These are phyloP conservation scores for Alexandromys oeconomus DNA, from an alignment of 2,797 vertebrate genomes.

Conservation along the genomic window DNA sequence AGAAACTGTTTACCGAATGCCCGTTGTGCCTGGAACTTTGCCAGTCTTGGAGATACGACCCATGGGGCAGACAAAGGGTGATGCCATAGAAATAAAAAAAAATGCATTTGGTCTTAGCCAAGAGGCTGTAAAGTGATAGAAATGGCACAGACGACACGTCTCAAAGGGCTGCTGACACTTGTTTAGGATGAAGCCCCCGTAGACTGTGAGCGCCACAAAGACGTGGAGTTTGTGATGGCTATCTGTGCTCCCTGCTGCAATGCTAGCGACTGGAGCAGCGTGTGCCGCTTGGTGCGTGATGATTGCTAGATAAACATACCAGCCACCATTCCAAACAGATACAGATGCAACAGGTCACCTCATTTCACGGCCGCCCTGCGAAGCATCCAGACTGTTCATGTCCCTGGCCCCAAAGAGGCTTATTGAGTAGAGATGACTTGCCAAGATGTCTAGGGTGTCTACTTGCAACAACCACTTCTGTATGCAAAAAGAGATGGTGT, in stretches of 20 bases:
- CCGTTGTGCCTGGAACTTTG: background rate
- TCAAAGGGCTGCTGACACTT: background rate
- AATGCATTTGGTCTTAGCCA: background rate
- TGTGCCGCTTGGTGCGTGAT: background rate
- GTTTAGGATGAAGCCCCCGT: background rate
- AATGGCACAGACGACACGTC: background rate
- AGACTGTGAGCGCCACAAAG: background rate
- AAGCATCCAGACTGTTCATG: background rate
- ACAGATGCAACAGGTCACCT: background rate
- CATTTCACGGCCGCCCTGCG: background rate
- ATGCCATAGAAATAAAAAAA: background rate
- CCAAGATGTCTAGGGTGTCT: background rate
- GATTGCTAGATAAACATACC: background rate
- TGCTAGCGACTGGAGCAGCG: background rate
- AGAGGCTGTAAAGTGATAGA: background rate
- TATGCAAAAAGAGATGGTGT: background rate
- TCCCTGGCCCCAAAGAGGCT: background rate
- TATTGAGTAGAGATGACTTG: background rate
- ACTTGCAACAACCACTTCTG: background rate
- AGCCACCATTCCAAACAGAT: conserved; percentile 4
- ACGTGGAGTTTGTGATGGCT: background rate
- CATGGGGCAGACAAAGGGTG: background rate
- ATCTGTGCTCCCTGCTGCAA: background rate
- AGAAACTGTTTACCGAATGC: conserved; percentile 11
- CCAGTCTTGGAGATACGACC: background rate